Evolutionary conservation across 1,140 invertebrate genomes (phyloP), one percentile per base, ranked within the genome.

Genomic region (Drosophila pseudoobscura): DNA sequence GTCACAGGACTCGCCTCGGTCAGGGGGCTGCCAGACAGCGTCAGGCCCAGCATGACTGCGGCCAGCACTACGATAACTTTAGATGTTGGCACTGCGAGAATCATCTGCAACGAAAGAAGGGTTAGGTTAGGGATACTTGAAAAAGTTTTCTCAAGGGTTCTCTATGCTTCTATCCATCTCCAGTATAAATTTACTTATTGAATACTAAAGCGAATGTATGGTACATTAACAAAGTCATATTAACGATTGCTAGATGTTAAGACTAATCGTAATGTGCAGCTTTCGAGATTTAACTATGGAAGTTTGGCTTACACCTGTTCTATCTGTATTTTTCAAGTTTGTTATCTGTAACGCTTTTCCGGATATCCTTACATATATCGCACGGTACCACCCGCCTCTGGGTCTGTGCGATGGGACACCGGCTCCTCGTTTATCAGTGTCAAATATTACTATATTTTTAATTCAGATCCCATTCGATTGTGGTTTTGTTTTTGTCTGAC

Each of bases 361-460:
- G 29, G 29, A 7, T 31, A 31, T 8, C 31, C 8, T 8, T 2
- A 9, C 8, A 9, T 35, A 71, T 64, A 41, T 58, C 47, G 8
- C 31, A 9, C 31, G 7, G 8, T 49, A 20, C 13, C 2, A 17
- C 39, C 13, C 9, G 41, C 31, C 22, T 52, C 22, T 50, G 46
- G 17, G 56, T 20, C 47, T 57, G 43, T 6, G n/a, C 45, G 24
- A 68, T 53, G 46, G 53, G 46, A 46, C 65, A 43, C 44, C n/a
- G 8, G 29, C 17, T 47, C 54, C 47, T 39, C 31, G 52, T 61
- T 85, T 85, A 85, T 85, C 82, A 87, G 63, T 58, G 55, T 82
- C 82, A 85, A 85, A 85, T 88, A 82, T 87, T 82, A 82, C 83
- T 88, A 63, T 78, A 60, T 65, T 82, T 75, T 47, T 63, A 68